Conservation (phyloP, 2,888 invertebrate species). For the Spisula subtruncata region DNA sequence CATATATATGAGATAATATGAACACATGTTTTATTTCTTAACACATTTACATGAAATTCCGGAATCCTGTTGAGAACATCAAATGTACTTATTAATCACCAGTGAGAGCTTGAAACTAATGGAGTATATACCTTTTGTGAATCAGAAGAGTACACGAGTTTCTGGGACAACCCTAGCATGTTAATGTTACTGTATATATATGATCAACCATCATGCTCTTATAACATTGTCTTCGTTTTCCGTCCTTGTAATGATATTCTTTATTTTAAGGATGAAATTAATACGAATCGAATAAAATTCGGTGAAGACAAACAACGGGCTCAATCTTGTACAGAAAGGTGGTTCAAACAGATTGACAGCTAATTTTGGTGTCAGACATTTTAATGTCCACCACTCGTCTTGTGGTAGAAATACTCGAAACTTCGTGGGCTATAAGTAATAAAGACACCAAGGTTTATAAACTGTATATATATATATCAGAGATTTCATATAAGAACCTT, state of each 20-base stretch:
- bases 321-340: neutral
- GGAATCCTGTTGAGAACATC: no score
- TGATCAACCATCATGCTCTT: no score
- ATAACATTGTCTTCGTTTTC: no score
- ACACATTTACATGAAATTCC: no score
- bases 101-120: no score
- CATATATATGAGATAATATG: no score
- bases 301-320: neutral
- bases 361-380: neutral
- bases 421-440: neutral
- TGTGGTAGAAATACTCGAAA: neutral
- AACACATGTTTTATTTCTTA: no score
- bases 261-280: neutral
- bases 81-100: no score
- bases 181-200: no score
- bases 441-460: neutral
- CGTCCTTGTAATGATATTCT: neutral
- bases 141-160: no score
- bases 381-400: neutral
- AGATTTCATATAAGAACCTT: neutral
- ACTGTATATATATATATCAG: neutral
- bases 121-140: no score
- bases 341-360: neutral
- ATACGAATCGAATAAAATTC: neutral
- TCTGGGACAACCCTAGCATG: no score